Conservation (phyloP, 2,797 vertebrate genomes). For the Sebastes oblongus region DNA sequence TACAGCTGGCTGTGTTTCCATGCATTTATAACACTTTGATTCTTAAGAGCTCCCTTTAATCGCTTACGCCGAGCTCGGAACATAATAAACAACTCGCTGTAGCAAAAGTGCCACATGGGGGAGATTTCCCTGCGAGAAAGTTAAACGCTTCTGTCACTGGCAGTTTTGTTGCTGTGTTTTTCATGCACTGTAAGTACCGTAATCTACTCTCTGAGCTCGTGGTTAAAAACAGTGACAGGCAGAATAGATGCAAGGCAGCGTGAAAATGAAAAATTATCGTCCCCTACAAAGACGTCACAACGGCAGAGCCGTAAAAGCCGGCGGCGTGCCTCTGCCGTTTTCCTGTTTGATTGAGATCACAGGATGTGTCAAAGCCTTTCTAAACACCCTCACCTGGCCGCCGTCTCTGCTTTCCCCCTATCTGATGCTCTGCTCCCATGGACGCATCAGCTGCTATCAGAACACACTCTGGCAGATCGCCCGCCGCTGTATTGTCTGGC, state of each 20-base stretch:
- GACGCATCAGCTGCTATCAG: slow-evolving; percentile 55
- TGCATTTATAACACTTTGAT: slow-evolving; percentile 99
- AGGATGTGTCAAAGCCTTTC: slow-evolving; percentile 63
- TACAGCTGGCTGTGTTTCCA: slow-evolving; percentile 99
- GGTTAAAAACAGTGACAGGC: slow-evolving; percentile 86
- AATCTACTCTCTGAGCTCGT: slow-evolving; percentile 89
- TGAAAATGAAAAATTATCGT: slow-evolving; percentile 74
- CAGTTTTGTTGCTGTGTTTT: slow-evolving; percentile 93
- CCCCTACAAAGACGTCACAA: slow-evolving; percentile 60
- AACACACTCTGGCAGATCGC: slow-evolving; percentile 41
- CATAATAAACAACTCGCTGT: slow-evolving; percentile 99
- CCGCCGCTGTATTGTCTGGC: slow-evolving; percentile 48
- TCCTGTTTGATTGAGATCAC: slow-evolving; percentile 70
- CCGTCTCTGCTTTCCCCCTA: slow-evolving; percentile 49
- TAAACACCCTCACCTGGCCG: slow-evolving; percentile 66
- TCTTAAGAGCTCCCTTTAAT: slow-evolving; percentile 98
- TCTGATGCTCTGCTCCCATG: slow-evolving; percentile 65
- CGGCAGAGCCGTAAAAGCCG: slow-evolving; percentile 20
- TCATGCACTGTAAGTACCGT: slow-evolving; percentile 91
- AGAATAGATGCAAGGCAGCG: slow-evolving; percentile 77
- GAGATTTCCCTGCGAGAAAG: slow-evolving; percentile 94
- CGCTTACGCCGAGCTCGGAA: slow-evolving; percentile 95
- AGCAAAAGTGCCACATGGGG: slow-evolving; percentile 96
- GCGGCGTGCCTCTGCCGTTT: slow-evolving; percentile 27
- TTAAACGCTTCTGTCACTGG: slow-evolving; percentile 95